These are phyloP conservation scores for Lamellibrachia columna DNA, from an alignment of 2,888 invertebrate genomes.

Conservation along the genomic window DNA sequence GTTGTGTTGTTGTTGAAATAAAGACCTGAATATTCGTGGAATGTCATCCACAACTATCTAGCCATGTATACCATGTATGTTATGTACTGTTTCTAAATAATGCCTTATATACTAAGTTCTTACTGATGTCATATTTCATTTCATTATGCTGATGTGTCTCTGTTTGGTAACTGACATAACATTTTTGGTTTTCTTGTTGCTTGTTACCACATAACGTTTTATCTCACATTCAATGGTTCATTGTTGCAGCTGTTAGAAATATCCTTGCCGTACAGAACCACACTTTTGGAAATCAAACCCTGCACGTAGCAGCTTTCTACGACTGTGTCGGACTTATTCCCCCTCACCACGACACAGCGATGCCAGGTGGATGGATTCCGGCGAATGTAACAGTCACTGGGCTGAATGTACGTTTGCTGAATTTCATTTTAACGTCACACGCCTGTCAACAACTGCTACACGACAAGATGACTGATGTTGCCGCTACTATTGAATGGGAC, in stretches of 20 bases:
- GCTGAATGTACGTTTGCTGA: too few species aligned
- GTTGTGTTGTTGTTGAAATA: too few species aligned
- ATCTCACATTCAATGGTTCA: not conserved
- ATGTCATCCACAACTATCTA: not conserved
- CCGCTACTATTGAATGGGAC: not conserved
- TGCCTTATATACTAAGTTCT: not conserved
- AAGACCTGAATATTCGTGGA: not conserved
- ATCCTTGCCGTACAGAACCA: not conserved
- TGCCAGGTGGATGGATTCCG: conserved; percentile 25
- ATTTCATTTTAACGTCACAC: too few species aligned
- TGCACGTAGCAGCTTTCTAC: conserved; percentile 22
- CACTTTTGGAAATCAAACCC: not conserved
- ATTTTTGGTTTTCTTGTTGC: not conserved
- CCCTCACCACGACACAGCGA: conserved; percentile 25
- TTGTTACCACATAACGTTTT: not conserved
- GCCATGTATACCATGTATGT: not conserved
- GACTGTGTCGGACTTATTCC: conserved; percentile 28
- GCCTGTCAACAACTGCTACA: not conserved
- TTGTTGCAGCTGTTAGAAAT: not conserved
- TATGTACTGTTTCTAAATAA: not conserved
- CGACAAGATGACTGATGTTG: not conserved
- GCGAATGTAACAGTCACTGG: conserved; percentile 17
- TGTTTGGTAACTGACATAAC: not conserved
- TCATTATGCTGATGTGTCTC: not conserved
- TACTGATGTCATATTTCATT: not conserved